A percentile compares a stretch with the other conserved stretches of the same genome.
phyloP scores from a whole-genome alignment of 1,140 invertebrate genomes.

The Drosophila sp. region DNA sequence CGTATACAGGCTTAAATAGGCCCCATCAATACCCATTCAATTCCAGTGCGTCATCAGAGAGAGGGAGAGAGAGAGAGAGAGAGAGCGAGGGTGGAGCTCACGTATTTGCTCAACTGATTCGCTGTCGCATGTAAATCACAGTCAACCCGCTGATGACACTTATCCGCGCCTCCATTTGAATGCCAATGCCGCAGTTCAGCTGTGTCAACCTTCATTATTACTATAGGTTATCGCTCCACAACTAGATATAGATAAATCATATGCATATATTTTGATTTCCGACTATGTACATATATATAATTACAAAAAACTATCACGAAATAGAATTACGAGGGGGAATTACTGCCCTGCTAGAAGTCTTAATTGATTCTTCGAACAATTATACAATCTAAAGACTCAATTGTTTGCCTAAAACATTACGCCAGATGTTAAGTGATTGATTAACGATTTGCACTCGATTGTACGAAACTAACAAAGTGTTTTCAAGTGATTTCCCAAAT shows the following conservation, averaged over 20 bases:
- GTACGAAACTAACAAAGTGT: not conserved
- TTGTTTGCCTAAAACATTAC: conserved; percentile 1
- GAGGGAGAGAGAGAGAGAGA: not conserved
- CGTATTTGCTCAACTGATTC: conserved; percentile 70
- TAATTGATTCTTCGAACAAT: conserved; percentile 5
- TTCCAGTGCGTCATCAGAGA: conserved; percentile 22
- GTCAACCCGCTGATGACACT: conserved; percentile 6
- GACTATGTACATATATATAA: conserved; percentile 16
- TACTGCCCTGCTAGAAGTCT: not conserved
- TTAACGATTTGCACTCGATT: not conserved
- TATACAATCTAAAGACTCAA: not conserved
- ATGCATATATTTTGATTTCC: conserved; percentile 45
- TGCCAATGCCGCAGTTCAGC: conserved; percentile 27
- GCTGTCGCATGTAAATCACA: conserved; percentile 64
- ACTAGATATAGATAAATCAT: conserved; percentile 45
- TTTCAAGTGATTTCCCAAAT: not conserved
- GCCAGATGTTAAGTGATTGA: conserved; percentile 9
- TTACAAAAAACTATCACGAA: conserved; percentile 40
- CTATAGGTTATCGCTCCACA: conserved; percentile 64
- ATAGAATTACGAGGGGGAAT: not conserved
- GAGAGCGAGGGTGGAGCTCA: conserved; percentile 10
- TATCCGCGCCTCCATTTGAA: conserved; percentile 33
- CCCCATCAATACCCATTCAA: conserved; percentile 4
- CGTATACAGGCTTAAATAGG: conserved; percentile 62
- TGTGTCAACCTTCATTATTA: conserved; percentile 42